Base-by-base conservation (phyloP, 30 jellyfish, hydroid and myxozoan species). In the Aurelia coerulea region DNA sequence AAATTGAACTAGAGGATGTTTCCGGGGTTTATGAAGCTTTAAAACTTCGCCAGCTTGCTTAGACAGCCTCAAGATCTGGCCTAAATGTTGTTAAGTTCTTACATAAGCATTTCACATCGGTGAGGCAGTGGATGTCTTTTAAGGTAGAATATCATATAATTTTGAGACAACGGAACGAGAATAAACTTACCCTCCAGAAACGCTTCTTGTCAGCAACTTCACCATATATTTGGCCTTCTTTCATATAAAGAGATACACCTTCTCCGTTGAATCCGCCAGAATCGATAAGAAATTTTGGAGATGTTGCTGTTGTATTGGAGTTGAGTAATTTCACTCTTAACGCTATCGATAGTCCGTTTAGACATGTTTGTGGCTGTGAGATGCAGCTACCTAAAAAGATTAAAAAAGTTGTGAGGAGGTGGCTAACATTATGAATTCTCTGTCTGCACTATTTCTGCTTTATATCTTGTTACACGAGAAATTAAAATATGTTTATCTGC, bases 201-300 rank as follows among this genome's bases (percentile, higher is more conserved):
- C 71, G 56, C 32, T 77, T 73, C 49, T 91, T 74, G 73, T 87
- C 88, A 12, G 96, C 97, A n/a, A 94, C 99, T 56, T 73, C 95
- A 12, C 85, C 81, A 67, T 49, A 33, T 3, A 88, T 15, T 23
- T 78, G 69, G 12, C 64, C 89, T 10, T 63, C 68, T 58, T 77
- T 65, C 16, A 69, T 35, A 62, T 74, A 94, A 17, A 94, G 42
- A 6, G 99, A 86, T 4, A 84, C 90, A 13, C 99, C 99, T 69
- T 85, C 86, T 10, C 99, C 99, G 35, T 74, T 74, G 37, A 53
- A 84, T 4, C 96, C 99, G 23, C 99, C 99, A 49, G 96, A 74
- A 80, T 94, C 99, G 59, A 94, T 65, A 4, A 94, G 72, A 75
- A 83, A 94, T 39, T 59, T 65, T 11, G 82, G 91, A 7, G 82